Base-by-base conservation (phyloP, 2,888 invertebrate species). In the Platerodrilus igneus region DNA sequence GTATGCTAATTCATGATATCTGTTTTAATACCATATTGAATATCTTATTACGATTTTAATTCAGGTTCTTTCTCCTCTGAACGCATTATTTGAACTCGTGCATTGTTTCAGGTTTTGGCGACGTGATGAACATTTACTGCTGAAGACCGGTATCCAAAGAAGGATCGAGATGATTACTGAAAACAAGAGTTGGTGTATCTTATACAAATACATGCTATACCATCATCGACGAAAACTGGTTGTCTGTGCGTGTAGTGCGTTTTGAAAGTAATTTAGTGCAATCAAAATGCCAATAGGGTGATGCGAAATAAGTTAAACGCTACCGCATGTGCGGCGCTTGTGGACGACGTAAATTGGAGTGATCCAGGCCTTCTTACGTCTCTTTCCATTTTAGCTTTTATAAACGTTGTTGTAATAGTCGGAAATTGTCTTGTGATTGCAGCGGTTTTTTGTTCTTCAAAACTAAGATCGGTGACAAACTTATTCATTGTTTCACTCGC, bases 401-500 rank as follows among this genome's bases (percentile, higher is more conserved):
- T 94, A 64, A 87, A 90, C 69, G 80, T 92, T 32, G 79, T 91
- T 66, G 92, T 94, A 51, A 84, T 94, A 50, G 80, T 86, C 40
- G 94, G 85, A 37, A 95, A 95, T 74, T 84, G 88, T 63, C 77
- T 95, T 52, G 94, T 95, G 56, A 92, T 95, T 60, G 81, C 87
- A 34, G 92, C 94, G 38, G 94, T 95, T 41, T 85, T 88, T 65
- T 86, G 88, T 68, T 87, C 87, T 7, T 86, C 86, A 46, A 94
- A 94, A 69, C 77, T 97, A 52, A 79, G 95, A 52, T 92, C 91
- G 52, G 94, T 95, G 55, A 96, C 95, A 47, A 96, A 97, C 69
- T 80, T 92, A 62, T 94, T 97, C 75, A 95, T 97, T 65, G 92
- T 95, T 47, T 95, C 94, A 28, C 76, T 97, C 60, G 96, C 96